Base-by-base conservation (phyloP, 2,113 vertebrate species). In the Antigone vipio region DNA sequence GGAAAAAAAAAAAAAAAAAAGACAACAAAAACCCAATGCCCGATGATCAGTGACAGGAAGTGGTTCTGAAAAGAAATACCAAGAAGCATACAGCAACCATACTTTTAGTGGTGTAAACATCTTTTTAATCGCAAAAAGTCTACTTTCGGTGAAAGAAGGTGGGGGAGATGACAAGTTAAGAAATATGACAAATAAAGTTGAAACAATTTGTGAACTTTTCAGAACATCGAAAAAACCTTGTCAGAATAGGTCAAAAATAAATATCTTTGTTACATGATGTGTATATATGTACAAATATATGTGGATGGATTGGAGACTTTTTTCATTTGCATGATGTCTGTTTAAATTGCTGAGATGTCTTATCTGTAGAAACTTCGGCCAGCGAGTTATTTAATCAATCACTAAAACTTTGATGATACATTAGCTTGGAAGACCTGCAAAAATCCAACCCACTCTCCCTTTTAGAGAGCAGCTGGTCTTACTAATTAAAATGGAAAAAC, bases 401-500 rank as follows among this genome's bases (percentile, higher is more conserved):
- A 66, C 89, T 89, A 79, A 85, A 95, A 92, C 49, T 87, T 91
- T 91, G 74, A 89, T 91, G 62, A 94, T 50, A 50, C 69, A 89
- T 96, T 91, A 93, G 35, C 69, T 89, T 93, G 76, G 38, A 97
- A 92, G 84, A 82, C 62, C 77, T 82, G 74, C 21, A 92, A 85
- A 96, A 95, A 53, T 76, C 45, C 68, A 79, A 47, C 73, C 32
- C 62, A 55, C n/a, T 95, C 42, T 89, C 34, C 79, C 62, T 87
- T 82, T 92, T 50, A 67, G 80, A 89, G 85, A 88, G 69, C 87
- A 96, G 73, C 83, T 96, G 95, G 80, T 84, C 69, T 93, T 79
- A 79, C 79, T 97, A 94, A 97, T 94, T 96, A 91, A 95, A 97
- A 94, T 95, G 74, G 91, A 85, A 96, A 94, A 94, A 50, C 50